These are phyloP conservation scores for Tetanocera ferruginea DNA, from an alignment of 2,888 invertebrate genomes.

Conservation along the genomic window DNA sequence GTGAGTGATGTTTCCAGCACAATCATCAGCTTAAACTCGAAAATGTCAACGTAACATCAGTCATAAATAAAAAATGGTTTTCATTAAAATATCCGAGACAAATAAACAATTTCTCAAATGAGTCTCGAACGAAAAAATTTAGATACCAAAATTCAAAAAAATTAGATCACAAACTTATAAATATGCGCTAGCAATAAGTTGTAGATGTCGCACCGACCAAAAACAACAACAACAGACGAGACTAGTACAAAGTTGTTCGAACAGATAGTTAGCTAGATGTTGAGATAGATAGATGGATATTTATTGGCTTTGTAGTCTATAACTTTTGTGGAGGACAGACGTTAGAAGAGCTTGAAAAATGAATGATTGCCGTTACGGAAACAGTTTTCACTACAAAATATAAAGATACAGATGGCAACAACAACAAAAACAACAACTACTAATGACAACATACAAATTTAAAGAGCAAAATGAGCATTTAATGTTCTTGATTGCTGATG, in stretches of 20 bases:
- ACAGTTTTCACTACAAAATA: constrained; percentile 12
- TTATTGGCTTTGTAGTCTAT: constrained; percentile 30
- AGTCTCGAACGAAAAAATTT: not conserved
- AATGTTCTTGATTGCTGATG: constrained; percentile 58
- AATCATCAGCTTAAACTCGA: constrained; percentile 19
- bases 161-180: constrained; percentile 52
- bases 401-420: constrained; percentile 11
- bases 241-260: not conserved
- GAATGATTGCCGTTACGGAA: constrained; percentile 40
- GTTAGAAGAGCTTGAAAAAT: constrained; percentile 18
- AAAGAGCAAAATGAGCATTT: constrained; percentile 54
- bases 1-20: constrained; percentile 38
- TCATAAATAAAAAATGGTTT: constrained; percentile 34
- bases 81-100: constrained; percentile 29
- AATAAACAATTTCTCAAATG: constrained; percentile 3
- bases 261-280: constrained; percentile 5
- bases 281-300: constrained; percentile 27
- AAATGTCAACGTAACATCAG: constrained; percentile 28
- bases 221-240: constrained; percentile 9
- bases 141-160: constrained; percentile 40
- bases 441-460: constrained; percentile 32
- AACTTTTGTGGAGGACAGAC: constrained; percentile 10
- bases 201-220: not conserved
- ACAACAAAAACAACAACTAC: constrained; percentile 13
- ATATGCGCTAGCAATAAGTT: constrained; percentile 58